Evolutionary conservation across 2,797 vertebrate species (phyloP).

Genomic region (Pagetopsis macropterus): DNA sequence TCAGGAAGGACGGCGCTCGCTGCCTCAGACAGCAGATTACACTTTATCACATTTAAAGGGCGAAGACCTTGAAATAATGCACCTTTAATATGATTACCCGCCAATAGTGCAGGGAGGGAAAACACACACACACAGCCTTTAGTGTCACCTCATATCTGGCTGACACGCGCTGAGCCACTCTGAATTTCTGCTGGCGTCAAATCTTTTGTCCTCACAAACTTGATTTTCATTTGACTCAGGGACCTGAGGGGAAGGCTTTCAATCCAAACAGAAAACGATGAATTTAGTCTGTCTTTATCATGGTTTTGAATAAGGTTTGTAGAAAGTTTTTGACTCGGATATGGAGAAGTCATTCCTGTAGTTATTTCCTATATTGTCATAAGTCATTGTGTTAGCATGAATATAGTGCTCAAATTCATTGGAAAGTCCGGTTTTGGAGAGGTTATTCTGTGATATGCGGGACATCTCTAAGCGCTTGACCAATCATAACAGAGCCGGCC

Average conservation of each 20-base stretch:
- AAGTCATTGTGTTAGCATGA: neutral
- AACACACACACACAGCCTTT: slow-evolving; percentile 37
- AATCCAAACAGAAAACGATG: slow-evolving; percentile 47
- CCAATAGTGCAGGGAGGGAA: slow-evolving; percentile 59
- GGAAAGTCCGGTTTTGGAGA: too few relatives aligned
- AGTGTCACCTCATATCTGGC: slow-evolving; percentile 74
- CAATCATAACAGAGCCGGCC: too few relatives aligned
- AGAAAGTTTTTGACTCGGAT: too few relatives aligned
- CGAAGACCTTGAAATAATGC: slow-evolving; percentile 80
- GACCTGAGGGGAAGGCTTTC: slow-evolving; percentile 51
- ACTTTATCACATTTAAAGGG: slow-evolving; percentile 79
- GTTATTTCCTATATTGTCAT: neutral
- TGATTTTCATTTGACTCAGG: slow-evolving; percentile 57
- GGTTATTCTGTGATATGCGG: too few relatives aligned
- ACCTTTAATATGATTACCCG: slow-evolving; percentile 81
- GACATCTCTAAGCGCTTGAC: too few relatives aligned
- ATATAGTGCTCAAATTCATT: neutral
- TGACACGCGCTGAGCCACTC: slow-evolving; percentile 66
- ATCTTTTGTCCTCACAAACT: slow-evolving; percentile 65
- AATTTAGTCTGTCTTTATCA: slow-evolving; percentile 59
- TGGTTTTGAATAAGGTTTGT: slow-evolving; percentile 10
- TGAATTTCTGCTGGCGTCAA: slow-evolving; percentile 68
- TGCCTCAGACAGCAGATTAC: slow-evolving; percentile 72
- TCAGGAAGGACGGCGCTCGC: slow-evolving; percentile 63
- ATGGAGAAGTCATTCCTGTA: too few relatives aligned